Base-by-base conservation (phyloP, 2,113 vertebrate genomes). In the Pelmatolapia mariae region DNA sequence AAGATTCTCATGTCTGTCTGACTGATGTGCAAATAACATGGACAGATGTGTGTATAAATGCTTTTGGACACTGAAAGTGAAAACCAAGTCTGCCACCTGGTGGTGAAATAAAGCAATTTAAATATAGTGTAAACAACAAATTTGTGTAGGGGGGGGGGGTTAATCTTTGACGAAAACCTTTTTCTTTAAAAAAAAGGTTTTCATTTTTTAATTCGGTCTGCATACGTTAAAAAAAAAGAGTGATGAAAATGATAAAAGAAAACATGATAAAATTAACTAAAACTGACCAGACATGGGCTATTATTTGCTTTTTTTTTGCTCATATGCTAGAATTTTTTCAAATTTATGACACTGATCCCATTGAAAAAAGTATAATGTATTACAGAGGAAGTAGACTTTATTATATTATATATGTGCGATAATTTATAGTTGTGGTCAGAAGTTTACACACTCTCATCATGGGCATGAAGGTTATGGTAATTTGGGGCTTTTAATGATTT, bases 71-170 rank as follows among this genome's bases (percentile, higher is more conserved):
- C 13, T 45, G 10, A 50, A 50, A 63, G 36, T 56, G 26, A 29
- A 80, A 81, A 22, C 6, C 2, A 9, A 84, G 4, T 16, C 12
- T 66, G 83, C 87, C 86, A 76, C 59, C 89, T 89, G 68, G 61
- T 73, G 91, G 83, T 57, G 3, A 84, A 85, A 85, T n/a, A 61
- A 53, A 54, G 13, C 13, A 4, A 76, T 22, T 68, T 24, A 43
- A 4, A 15, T 13, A 54, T 6, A 31, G 52, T 9, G 47, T n/a
- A 71, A 2, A 63, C 18, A 2, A 63, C 18, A 22, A 18, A 73
- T 45, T 73, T 16, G 5, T 38, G n/a, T n/a, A n/a, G n/a, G n/a
- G n/a, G n/a, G n/a, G n/a, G 3, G 16, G 13, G 1, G 2, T n/a
- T 2, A 2, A 82, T 66, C 33, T 66, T 66, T 66, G 61, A 66